Evolutionary conservation across 2,113 vertebrate genomes (phyloP).

Genomic region (Microcebus tavaratra): DNA sequence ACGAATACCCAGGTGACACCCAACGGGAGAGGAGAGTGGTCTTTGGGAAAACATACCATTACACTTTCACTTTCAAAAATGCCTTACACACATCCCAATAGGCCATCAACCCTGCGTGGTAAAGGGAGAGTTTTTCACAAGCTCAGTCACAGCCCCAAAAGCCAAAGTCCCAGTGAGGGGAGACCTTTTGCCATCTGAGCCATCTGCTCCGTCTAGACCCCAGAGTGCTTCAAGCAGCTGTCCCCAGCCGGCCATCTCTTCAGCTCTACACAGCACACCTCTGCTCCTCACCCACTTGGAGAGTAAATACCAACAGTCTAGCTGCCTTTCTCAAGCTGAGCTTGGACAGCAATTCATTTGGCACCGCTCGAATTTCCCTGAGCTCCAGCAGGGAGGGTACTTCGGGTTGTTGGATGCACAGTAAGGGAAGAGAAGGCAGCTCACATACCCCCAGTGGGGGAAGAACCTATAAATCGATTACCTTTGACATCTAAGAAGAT

Average conservation of each 20-base stretch:
- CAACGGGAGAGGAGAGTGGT: neutral
- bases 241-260: neutral
- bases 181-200: neutral
- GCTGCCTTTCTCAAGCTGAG: constrained; percentile 13
- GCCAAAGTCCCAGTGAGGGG: neutral
- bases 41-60: neutral
- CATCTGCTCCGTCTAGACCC: neutral
- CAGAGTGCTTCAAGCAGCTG: neutral
- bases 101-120: neutral
- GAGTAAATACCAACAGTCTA: neutral
- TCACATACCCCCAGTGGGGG: neutral
- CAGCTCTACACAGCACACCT: fast-evolving
- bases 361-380: constrained; percentile 43
- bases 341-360: constrained; percentile 52
- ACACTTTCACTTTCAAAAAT: neutral
- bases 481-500: constrained; percentile 66
- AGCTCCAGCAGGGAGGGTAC: constrained; percentile 32
- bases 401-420: neutral
- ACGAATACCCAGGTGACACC: neutral
- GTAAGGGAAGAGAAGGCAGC: neutral
- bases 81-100: neutral
- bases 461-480: constrained; percentile 70
- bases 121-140: neutral
- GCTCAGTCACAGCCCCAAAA: neutral
- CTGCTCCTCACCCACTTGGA: neutral